A percentile compares a stretch with the other conserved stretches of the same genome.
phyloP scores from a whole-genome alignment of 2,888 invertebrate genomes.

The Tiliacea citrago region DNA sequence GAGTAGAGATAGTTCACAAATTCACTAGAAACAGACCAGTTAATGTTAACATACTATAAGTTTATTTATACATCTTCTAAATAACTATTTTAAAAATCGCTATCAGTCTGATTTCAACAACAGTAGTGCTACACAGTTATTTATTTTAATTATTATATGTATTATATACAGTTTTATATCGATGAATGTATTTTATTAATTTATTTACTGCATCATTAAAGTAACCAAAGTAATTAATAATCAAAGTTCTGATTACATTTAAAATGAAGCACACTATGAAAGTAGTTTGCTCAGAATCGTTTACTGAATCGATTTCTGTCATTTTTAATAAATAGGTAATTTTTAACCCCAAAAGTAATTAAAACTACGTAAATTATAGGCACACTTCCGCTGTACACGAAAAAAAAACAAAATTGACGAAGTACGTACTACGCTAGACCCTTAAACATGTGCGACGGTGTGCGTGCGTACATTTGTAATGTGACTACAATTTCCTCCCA shows the following conservation, averaged over 20 bases:
- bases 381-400: too few relatives aligned
- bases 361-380: too few relatives aligned
- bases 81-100: constrained; percentile 73
- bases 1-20: constrained; percentile 40
- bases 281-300: too few relatives aligned
- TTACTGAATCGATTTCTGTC: too few relatives aligned
- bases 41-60: constrained; percentile 26
- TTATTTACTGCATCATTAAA: constrained; percentile 3
- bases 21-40: constrained; percentile 51
- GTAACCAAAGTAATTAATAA: neutral
- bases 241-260: neutral
- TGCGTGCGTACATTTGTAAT: too few relatives aligned
- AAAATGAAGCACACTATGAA: neutral
- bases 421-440: too few relatives aligned
- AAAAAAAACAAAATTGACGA: too few relatives aligned
- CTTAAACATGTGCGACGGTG: too few relatives aligned
- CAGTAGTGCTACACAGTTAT: constrained; percentile 71
- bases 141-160: constrained; percentile 24
- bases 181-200: constrained; percentile 15
- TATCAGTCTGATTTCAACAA: constrained; percentile 88
- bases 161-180: constrained; percentile 59
- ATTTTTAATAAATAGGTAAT: too few relatives aligned
- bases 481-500: too few relatives aligned
- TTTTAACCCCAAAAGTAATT: too few relatives aligned
- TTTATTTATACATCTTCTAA: constrained; percentile 59